Evolutionary conservation across 2,888 invertebrate genomes (phyloP), one percentile per base, ranked within the genome.

Genomic region (Chaitophorus viminalis): DNA sequence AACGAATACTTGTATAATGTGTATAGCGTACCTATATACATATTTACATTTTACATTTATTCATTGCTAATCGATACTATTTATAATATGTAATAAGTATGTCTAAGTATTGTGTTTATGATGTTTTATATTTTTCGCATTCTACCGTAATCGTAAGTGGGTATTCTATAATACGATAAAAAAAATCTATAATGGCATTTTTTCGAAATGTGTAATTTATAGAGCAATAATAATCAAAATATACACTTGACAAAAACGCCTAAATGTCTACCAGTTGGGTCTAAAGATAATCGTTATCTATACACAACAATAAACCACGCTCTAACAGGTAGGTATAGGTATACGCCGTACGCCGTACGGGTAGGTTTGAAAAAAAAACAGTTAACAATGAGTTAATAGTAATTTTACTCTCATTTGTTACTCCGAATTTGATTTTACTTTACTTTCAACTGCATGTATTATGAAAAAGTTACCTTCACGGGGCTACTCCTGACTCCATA

Each of bases 191-290:
- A 29, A 60, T n/a, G 8, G 78, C 36, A 76, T 76, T 39, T 76
- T 79, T 65, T 36, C 17, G 6, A 65, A 17, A 60, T 8, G 33
- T 36, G 33, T 65, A n/a, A 65, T 78, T 25, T 14, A 6, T 14
- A 14, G 0, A 5, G 78, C 21, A 54, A 77, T 33, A 14, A 46
- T 14, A 46, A 46, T 11, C 46, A 79, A n/a, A 25, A 33, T 46
- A 14, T n/a, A 36, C 29, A 14, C 68, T 79, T 17, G 70, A 52
- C 29, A 75, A 83, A 84, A 68, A 77, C 76, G 84, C 77, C 84
- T 33, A 68, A 77, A 85, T 85, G 84, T 85, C 84, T 85, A 76
- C 54, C 77, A 46, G 17, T 31, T 65, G 14, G n/a, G 52, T 52
- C 17, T 65, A 68, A 85, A 39, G 36, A 25, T 25, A 29, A 82